Evolutionary conservation across 1,140 invertebrate species (phyloP), one percentile per base, ranked within the genome.

Genomic region (Yoshiicerus persimilis): DNA sequence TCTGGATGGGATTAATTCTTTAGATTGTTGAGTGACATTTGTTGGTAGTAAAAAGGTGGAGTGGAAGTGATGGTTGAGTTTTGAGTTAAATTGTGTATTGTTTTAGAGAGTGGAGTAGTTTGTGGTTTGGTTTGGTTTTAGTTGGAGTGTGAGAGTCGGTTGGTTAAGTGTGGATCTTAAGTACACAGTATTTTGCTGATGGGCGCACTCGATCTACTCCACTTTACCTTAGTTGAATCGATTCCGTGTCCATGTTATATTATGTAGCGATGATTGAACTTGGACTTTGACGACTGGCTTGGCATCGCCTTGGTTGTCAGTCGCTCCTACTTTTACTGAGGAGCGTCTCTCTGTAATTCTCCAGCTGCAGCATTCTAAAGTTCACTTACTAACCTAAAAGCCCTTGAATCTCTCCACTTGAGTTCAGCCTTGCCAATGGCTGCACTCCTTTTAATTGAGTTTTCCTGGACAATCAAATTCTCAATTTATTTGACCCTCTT

Each of bases 391-490:
- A 80, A 36, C 20, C 32, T 36, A 80, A 80, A 38, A 34, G 27
- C 34, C 75, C 32, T 80, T 80, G 75, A 80, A 80, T 80, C 75
- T 80, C 75, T 80, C 30, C 75, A 80, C 75, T 80, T 80, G 75
- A 80, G 75, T 34, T 80, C 75, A 80, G 75, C 34, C 75, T 80
- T 80, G 75, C 75, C 75, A 80, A 80, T 80, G 75, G 75, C 75
- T 80, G 75, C 30, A 34, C 75, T 80, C 75, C 75, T 80, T 80
- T 80, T 80, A 80, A 80, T 80, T 80, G 75, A 80, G 75, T 80
- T 80, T 80, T 80, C 75, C 32, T 36, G 34, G 75, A 80, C 75
- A 80, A 80, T 80, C 75, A 80, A 80, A 80, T 80, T 80, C 75
- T 80, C 32, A 36, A 80, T 80, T 80, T 80, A 80, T 80, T 80